Evolutionary conservation across 2,888 invertebrate genomes (phyloP).

Genomic region (Mactromeris polynyma): DNA sequence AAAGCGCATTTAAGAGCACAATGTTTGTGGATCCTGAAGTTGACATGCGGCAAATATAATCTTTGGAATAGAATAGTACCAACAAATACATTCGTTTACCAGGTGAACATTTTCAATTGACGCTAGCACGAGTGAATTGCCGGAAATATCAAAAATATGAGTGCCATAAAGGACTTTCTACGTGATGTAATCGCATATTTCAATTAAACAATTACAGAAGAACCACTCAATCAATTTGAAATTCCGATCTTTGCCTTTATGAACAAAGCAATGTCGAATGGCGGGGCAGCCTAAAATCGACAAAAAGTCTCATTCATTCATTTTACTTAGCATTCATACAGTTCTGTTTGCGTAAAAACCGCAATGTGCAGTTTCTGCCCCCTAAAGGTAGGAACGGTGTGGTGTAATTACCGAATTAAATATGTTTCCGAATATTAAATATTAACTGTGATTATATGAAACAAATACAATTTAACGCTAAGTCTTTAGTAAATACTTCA

Average conservation of each 20-base stretch:
- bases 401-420: not conserved
- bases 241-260: not conserved
- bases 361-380: not conserved
- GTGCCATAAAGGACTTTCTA: not conserved
- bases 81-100: not conserved
- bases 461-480: constrained; percentile 33
- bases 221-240: not conserved
- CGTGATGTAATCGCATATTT: not conserved
- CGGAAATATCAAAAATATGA: not conserved
- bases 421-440: constrained; percentile 18
- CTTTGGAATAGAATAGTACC: too few species aligned
- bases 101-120: not conserved
- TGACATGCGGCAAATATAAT: too few species aligned
- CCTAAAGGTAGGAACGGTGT: not conserved
- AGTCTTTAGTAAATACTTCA: constrained; percentile 33
- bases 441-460: constrained; percentile 31
- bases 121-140: not conserved
- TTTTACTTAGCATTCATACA: not conserved
- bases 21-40: too few species aligned
- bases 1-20: too few species aligned
- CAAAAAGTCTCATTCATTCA: not conserved
- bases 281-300: not conserved
- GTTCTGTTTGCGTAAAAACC: not conserved
- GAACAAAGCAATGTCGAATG: not conserved
- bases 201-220: not conserved